Evolutionary conservation across 2,888 invertebrate genomes (phyloP).

Genomic region (Idaea straminata): DNA sequence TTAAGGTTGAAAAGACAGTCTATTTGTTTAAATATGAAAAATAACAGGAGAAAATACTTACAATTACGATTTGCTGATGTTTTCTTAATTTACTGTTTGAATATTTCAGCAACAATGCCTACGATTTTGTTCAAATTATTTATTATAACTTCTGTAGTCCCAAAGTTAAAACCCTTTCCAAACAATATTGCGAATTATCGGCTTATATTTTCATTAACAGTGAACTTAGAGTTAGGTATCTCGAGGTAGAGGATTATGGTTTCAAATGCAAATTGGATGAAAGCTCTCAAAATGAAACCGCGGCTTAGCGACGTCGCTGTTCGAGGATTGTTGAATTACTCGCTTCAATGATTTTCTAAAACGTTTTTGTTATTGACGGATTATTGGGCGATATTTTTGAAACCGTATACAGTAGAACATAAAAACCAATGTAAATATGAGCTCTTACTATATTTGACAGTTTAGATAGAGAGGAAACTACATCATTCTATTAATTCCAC

Average conservation of each 20-base stretch:
- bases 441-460: no score
- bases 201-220: slow-evolving; percentile 49
- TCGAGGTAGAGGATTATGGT: slow-evolving; percentile 47
- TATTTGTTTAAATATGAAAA: no score
- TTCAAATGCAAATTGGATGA: slow-evolving; percentile 66
- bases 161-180: slow-evolving; percentile 31
- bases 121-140: not conserved
- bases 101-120: not conserved
- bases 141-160: not conserved
- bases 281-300: slow-evolving; percentile 54
- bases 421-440: no score
- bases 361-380: not conserved
- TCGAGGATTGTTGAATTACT: not conserved
- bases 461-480: no score
- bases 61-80: not conserved
- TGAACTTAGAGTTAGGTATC: slow-evolving; percentile 27
- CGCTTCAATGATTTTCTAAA: not conserved
- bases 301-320: slow-evolving; percentile 36
- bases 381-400: not conserved
- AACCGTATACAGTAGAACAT: not conserved
- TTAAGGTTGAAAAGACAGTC: no score
- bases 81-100: not conserved
- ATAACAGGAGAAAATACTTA: no score
- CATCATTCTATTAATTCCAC: no score
- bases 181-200: slow-evolving; percentile 38